A percentile compares a stretch with the other conserved stretches of the same genome.
phyloP scores from a whole-genome alignment of 1,140 invertebrate species.

The Drosophila sp. region DNA sequence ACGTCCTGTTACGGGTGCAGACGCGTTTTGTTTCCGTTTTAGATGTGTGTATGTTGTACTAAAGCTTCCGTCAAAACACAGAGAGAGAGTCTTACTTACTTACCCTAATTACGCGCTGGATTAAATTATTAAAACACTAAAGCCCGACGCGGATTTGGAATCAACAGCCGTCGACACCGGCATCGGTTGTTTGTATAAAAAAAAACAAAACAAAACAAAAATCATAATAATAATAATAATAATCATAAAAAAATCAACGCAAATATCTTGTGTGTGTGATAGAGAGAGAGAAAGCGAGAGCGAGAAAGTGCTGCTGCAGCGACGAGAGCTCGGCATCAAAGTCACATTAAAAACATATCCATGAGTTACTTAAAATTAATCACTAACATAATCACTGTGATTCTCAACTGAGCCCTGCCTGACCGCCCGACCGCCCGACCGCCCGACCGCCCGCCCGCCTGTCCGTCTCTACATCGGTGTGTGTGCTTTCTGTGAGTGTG shows the following conservation, averaged over 20 bases:
- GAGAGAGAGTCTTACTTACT: slow-evolving; percentile 45
- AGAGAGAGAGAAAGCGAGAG: slow-evolving; percentile 20
- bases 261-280: slow-evolving; percentile 31
- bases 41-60: slow-evolving; percentile 15
- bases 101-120: slow-evolving; percentile 82
- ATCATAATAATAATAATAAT: slow-evolving; percentile 16
- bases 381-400: slow-evolving; percentile 81
- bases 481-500: slow-evolving; percentile 17
- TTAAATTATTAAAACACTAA: slow-evolving; percentile 82
- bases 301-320: slow-evolving; percentile 22
- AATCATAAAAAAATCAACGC: slow-evolving; percentile 26
- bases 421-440: slow-evolving; percentile 33
- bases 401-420: slow-evolving; percentile 68
- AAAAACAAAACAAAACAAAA: slow-evolving; percentile 20
- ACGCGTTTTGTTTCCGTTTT: slow-evolving; percentile 77
- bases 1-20: slow-evolving; percentile 82
- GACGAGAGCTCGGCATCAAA: slow-evolving; percentile 60
- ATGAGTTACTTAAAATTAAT: slow-evolving; percentile 82
- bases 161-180: slow-evolving; percentile 52
- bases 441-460: slow-evolving; percentile 57
- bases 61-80: slow-evolving; percentile 36
- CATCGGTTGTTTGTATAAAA: slow-evolving; percentile 21
- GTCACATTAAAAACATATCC: slow-evolving; percentile 79
- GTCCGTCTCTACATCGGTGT: not conserved
- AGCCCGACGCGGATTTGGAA: slow-evolving; percentile 68